Conservation (phyloP, 2,888 invertebrate genomes). For the Spialia ferax region DNA sequence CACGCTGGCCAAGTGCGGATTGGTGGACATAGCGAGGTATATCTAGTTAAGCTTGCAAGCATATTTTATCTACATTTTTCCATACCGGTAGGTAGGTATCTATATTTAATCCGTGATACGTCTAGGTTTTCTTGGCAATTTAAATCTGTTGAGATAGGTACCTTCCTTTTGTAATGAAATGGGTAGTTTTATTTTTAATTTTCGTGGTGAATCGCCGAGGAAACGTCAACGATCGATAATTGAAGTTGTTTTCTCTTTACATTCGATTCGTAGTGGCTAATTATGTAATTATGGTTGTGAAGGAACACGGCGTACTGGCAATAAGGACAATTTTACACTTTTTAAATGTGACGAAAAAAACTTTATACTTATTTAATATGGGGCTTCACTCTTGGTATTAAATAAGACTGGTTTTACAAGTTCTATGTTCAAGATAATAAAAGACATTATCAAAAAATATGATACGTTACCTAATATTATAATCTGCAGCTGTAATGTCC, state of each 20-base stretch:
- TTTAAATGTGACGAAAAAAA: background rate
- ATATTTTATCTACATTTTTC: too few species aligned
- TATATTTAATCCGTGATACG: too few species aligned
- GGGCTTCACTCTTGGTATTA: background rate
- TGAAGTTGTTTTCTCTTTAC: constrained; percentile 53
- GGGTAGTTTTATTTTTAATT: constrained; percentile 39
- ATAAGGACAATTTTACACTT: constrained; percentile 55
- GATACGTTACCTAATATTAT: background rate
- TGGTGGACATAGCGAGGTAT: too few species aligned
- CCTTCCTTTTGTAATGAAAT: background rate
- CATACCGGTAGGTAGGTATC: too few species aligned
- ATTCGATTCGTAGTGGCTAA: constrained; percentile 51
- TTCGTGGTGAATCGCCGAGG: constrained; percentile 20
- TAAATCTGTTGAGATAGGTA: background rate
- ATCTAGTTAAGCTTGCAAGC: too few species aligned
- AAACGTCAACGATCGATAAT: constrained; percentile 46
- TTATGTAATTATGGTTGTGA: constrained; percentile 51
- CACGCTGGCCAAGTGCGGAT: too few species aligned
- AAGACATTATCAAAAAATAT: background rate
- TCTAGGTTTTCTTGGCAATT: background rate
- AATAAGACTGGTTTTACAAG: background rate
- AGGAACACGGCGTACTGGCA: constrained; percentile 40
- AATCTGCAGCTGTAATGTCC: background rate
- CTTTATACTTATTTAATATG: background rate
- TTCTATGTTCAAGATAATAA: background rate